phyloP scores from a whole-genome alignment of 2,888 invertebrate genomes.

The Chesias legatella region DNA sequence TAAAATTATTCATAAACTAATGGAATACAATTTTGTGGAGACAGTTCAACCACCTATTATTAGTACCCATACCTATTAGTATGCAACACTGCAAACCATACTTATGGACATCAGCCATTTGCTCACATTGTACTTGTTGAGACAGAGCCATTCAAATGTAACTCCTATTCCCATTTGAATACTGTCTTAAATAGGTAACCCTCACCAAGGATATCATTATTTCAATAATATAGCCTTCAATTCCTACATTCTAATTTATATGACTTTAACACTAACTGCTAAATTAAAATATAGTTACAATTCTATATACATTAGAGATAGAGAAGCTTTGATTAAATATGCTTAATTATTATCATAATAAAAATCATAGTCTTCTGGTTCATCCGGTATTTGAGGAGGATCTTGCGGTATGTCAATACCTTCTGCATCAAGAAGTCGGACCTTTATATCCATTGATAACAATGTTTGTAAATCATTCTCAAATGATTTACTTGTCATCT shows the following conservation, averaged over 20 bases:
- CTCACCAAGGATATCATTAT: slow-evolving; percentile 6
- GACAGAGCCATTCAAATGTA: slow-evolving; percentile 12
- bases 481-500: slow-evolving; percentile 94
- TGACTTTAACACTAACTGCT: slow-evolving; percentile 3
- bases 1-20: slow-evolving; percentile 11
- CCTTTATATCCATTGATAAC: slow-evolving; percentile 97
- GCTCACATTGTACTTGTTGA: slow-evolving; percentile 16
- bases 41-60: slow-evolving; percentile 16
- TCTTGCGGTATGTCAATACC: slow-evolving; percentile 96
- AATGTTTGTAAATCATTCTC: slow-evolving; percentile 94
- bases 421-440: slow-evolving; percentile 95
- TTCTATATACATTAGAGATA: slow-evolving; percentile 23
- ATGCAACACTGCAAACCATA: slow-evolving; percentile 13
- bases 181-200: slow-evolving; percentile 23
- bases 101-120: slow-evolving; percentile 4
- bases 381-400: slow-evolving; percentile 94
- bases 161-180: slow-evolving; percentile 23
- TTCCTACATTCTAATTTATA: slow-evolving; percentile 2
- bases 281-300: slow-evolving; percentile 8
- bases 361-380: slow-evolving; percentile 96
- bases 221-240: slow-evolving; percentile 4
- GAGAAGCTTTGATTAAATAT: slow-evolving; percentile 22
- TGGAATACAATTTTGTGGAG: slow-evolving; percentile 25
- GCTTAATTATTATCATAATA: slow-evolving; percentile 85
- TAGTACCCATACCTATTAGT: slow-evolving; percentile 17